Conservation (phyloP, 2,113 vertebrate species). For the Origma solitaria region DNA sequence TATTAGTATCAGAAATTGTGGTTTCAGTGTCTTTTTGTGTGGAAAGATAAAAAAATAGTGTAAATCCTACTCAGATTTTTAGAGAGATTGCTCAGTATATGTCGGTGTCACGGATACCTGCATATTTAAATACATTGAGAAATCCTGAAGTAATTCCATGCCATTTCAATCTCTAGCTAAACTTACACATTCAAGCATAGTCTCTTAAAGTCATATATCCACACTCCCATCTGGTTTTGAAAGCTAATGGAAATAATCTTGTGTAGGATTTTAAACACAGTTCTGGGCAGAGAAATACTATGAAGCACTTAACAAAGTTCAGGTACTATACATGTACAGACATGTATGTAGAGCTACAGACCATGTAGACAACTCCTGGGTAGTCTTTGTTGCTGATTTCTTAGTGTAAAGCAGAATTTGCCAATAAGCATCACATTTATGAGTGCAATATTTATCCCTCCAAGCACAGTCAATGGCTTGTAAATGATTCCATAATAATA, state of each 20-base stretch:
- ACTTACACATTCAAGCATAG: background rate
- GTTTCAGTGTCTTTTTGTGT: background rate
- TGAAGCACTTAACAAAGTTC: background rate
- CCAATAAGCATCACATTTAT: background rate
- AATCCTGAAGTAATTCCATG: background rate
- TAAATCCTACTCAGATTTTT: background rate
- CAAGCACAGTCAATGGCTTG: background rate
- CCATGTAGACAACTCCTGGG: background rate
- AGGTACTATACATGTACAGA: background rate
- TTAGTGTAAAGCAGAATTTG: background rate
- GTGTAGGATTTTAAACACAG: background rate
- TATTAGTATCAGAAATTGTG: background rate
- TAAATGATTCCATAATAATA: slow-evolving; percentile 26
- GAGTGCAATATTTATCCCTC: background rate
- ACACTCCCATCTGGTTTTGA: background rate
- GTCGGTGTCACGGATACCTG: background rate
- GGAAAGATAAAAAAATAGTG: background rate
- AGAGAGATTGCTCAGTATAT: background rate
- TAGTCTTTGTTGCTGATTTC: background rate
- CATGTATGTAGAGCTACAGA: background rate
- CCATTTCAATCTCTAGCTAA: background rate
- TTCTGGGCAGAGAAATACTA: background rate
- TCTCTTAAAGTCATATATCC: background rate
- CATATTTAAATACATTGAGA: background rate
- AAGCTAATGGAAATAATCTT: background rate